Percentiles rank a stretch among this genome's conserved stretches.
Conservation (phyloP, 2,797 vertebrate species). For the Phataginus tetradactyla region DNA sequence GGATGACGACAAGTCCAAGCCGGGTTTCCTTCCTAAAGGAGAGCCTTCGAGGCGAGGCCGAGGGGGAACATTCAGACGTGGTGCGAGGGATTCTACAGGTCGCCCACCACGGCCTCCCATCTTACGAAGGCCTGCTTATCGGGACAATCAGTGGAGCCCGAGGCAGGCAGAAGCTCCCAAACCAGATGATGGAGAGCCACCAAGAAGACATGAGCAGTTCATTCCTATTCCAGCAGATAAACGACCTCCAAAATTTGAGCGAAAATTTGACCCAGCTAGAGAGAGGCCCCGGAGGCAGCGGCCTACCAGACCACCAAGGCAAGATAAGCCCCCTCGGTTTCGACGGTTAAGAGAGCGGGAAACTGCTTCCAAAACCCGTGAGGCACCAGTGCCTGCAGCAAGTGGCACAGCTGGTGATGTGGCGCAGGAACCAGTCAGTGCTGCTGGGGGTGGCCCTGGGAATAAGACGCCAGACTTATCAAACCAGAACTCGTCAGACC, state of each 20-base stretch:
- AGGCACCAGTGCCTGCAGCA: slow-evolving; percentile 79
- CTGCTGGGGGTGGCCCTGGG: slow-evolving; percentile 90
- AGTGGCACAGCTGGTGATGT: slow-evolving; percentile 75
- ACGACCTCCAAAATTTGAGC: slow-evolving; percentile 91
- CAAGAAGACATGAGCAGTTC: slow-evolving; percentile 89
- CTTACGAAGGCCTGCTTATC: slow-evolving; percentile 89
- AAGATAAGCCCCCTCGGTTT: slow-evolving; percentile 98
- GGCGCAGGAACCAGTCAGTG: slow-evolving; percentile 82
- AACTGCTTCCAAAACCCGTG: slow-evolving; percentile 88
- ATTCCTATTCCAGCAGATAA: slow-evolving; percentile 85
- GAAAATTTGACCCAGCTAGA: slow-evolving; percentile 93
- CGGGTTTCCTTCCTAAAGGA: slow-evolving; percentile 97
- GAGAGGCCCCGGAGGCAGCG: slow-evolving; percentile 95
- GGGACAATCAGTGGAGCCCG: slow-evolving; percentile 91
- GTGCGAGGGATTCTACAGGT: slow-evolving; percentile 91
- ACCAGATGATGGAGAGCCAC: slow-evolving; percentile 91
- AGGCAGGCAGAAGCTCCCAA: slow-evolving; percentile 88
- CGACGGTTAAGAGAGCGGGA: slow-evolving; percentile 96
- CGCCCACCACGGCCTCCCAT: slow-evolving; percentile 91
- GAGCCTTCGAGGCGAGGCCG: slow-evolving; percentile 96
- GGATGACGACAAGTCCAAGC: slow-evolving; percentile 94
- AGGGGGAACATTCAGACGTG: slow-evolving; percentile 94
- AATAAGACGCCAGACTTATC: slow-evolving; percentile 98
- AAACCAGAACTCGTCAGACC: slow-evolving; percentile 99
- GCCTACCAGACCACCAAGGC: slow-evolving; percentile 95